Base-by-base conservation (phyloP, 1,140 invertebrate species). In the Hydropsyche tenuis region DNA sequence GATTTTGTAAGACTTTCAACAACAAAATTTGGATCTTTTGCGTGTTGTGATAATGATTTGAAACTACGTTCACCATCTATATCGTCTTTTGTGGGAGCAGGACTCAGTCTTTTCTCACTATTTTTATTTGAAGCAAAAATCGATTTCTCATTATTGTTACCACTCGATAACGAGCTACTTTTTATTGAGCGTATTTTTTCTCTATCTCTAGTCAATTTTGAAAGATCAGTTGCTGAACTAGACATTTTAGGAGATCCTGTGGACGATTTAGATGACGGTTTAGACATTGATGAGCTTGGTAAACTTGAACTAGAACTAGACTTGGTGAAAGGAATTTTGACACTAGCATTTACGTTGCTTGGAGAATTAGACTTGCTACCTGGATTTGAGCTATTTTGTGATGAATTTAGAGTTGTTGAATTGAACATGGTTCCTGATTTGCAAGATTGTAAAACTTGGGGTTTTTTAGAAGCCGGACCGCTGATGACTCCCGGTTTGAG, bases 401-500 rank as follows among this genome's bases (percentile, higher is more conserved):
- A 79, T 1, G 75, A 75, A 0, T 77, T 79, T 0, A 66, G 80
- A 5, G 82, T 82, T 9, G 81, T 81, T 42, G 79, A 79, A 73
- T 81, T 78, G 69, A 81, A 80, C 79, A 86, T 4, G 78, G 79
- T 70, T 79, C 84, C 60, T 74, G 84, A 80, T 85, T 88, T 78
- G 78, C 84, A 80, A 74, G 84, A 84, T 78, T 87, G 85, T 79
- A 86, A 80, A 3, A 78, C 85, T 80, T 88, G 89, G 1, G 90
- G 89, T 80, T 94, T 94, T 79, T 93, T 93, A 0, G 91, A 93
- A 2, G 91, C 91, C 0, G 92, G 92, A 0, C 92, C 92, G 77
- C 91, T 92, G 71, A 89, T 92, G 0, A 94, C 92, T 0, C 93
- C 93, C 0, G 93, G 92, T 81, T 95, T 95, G 0, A 94, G 82